phyloP scores from a whole-genome alignment of 92 coral and sea anemone genomes.

The Porites cylindrica region DNA sequence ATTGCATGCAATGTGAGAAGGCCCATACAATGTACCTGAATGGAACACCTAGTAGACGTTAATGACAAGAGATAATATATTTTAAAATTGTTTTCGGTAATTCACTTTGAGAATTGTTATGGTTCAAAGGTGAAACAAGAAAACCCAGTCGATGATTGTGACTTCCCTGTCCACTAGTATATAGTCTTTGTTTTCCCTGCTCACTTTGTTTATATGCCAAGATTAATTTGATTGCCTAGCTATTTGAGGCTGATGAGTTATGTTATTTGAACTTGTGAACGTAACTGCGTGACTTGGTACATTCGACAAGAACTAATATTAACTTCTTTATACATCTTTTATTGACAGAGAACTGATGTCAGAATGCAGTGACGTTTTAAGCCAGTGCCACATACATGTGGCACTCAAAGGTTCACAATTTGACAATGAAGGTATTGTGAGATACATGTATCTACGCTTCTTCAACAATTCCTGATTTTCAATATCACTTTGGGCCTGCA shows the following conservation, averaged over 20 bases:
- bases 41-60: constrained; percentile 28
- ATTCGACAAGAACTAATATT: constrained; percentile 14
- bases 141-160: constrained; percentile 21
- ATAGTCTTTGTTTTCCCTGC: constrained; percentile 21
- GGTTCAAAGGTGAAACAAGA: not conserved
- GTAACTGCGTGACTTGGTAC: constrained; percentile 26
- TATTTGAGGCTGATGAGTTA: constrained; percentile 17
- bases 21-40: constrained; percentile 17
- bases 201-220: constrained; percentile 1
- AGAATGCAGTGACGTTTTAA: constrained; percentile 27
- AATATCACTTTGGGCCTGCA: constrained; percentile 18
- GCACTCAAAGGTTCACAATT: constrained; percentile 18
- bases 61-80: not conserved
- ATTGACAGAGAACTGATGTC: constrained; percentile 34
- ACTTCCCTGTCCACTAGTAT: constrained; percentile 24
- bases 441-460: not conserved
- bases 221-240: constrained; percentile 1
- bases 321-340: constrained; percentile 22
- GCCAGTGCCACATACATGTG: constrained; percentile 29
- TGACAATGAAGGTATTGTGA: constrained; percentile 26
- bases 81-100: constrained; percentile 9
- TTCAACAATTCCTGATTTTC: constrained; percentile 10
- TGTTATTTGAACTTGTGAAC: constrained; percentile 20
- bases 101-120: not conserved
- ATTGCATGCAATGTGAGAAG: not conserved